Base-by-base conservation (phyloP, 1,140 invertebrate genomes). In the Lepidurus couesii region DNA sequence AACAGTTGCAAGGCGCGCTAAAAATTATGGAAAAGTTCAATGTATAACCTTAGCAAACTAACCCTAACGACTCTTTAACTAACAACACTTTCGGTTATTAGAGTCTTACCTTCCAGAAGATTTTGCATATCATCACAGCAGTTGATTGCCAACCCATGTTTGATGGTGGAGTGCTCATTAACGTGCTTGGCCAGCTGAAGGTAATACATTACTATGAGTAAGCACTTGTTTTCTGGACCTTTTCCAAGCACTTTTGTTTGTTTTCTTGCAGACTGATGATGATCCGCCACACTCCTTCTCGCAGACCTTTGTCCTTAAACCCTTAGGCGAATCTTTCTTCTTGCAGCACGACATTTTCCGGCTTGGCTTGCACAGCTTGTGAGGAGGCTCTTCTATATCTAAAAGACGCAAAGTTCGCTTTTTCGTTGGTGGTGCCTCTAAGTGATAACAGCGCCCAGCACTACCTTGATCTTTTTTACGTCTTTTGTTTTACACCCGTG, bases 11-110 rank as follows among this genome's bases (percentile, higher is more conserved):
- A 88, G 95, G 96, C 84, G 90, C 93, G 82, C 87, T 90, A 80
- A 95, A 95, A 88, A 97, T 98, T 82, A 93, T 96, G 90, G 94
- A 97, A 88, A 97, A 97, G 88, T 88, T 97, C 83, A 92, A 89
- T 88, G 94, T 95, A 86, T 91, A 89, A 82, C 79, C 44, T 1
- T 16, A 10, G 43, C 13, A 45, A 43, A 24, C 7, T 47, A 77
- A 77, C 11, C 21, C 53, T 73, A 47, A 42, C 42, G 24, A 42
- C 5, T 75, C 75, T 16, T 26, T 42, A 45, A 16, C 16, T 13
- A 13, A 75, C 44, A 79, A 79, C 44, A 24, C 21, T 11, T 74
- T 44, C 47, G 42, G 10, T 82, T 89, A 91, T 80, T 85, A 95
- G 92, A 90, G 89, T 84, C 87, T 97, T 85, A 89, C 89, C 80